A percentile compares a stretch with the other conserved stretches of the same genome.
Conservation (phyloP, 2,797 vertebrate species). For the Octomys mimax region DNA sequence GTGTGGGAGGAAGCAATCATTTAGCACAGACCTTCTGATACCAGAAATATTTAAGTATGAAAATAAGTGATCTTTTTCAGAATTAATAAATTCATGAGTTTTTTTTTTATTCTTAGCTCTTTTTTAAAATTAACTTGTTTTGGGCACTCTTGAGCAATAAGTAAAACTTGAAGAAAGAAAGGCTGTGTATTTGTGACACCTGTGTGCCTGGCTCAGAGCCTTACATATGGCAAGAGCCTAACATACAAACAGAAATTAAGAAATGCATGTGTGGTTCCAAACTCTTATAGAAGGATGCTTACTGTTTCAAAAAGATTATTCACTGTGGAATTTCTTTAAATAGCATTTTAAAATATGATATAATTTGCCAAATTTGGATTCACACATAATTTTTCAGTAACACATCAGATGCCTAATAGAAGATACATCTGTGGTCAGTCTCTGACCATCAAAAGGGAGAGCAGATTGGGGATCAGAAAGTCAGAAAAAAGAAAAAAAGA, state of each 20-base stretch:
- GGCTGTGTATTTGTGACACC: background rate
- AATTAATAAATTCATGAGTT: background rate
- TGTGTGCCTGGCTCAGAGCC: background rate
- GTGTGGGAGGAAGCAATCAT: background rate
- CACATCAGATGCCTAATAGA: conserved; percentile 16
- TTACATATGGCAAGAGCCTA: background rate
- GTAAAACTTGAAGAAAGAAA: background rate
- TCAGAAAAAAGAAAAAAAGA: conserved; percentile 4
- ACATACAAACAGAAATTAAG: background rate
- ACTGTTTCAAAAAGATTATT: conserved; percentile 46
- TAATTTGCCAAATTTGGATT: conserved; percentile 15
- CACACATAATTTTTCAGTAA: conserved; percentile 59
- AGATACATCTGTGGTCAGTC: conserved; percentile 46
- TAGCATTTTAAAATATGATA: conserved; percentile 57
- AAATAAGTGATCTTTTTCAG: conserved; percentile 1
- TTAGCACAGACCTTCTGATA: background rate
- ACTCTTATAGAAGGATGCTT: conserved; percentile 7
- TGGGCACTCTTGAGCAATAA: background rate
- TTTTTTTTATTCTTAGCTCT: conserved; percentile 20
- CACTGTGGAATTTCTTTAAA: conserved; percentile 35
- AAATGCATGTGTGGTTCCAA: background rate
- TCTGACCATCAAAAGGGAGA: conserved; percentile 42
- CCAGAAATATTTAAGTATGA: background rate
- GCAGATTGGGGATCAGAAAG: conserved; percentile 45
- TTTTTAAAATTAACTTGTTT: background rate